Evolutionary conservation across 2,113 vertebrate species (phyloP), one percentile per base, ranked within the genome.

Genomic region (Tachuris rubrigastra): DNA sequence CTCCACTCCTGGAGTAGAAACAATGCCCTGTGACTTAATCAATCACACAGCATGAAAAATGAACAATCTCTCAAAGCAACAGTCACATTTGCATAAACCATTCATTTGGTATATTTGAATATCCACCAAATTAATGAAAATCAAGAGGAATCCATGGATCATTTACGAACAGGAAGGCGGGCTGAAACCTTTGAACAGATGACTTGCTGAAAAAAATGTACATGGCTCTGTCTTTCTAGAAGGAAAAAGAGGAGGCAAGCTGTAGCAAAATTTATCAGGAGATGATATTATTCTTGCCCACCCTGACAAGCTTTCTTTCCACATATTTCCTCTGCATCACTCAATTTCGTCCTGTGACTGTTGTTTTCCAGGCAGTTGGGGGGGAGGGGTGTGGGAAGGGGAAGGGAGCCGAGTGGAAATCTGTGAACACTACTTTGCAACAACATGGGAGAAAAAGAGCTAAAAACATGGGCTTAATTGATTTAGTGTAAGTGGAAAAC

Each of bases 11-110:
- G 44, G 60, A 81, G 49, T 60, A 93, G 75, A 94, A 96, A 94
- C 87, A 94, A 90, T 88, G 75, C 31, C 27, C 79, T 66, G 39
- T 53, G 82, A 88, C 82, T 93, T 74, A 47, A 96, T 96, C 79
- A 88, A 90, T 95, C 94, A 95, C 72, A 24, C 87, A 86, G 72
- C 75, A 33, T 86, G 93, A 95, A 92, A 88, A 96, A 95, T 71
- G 83, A 96, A 82, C 69, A 93, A 67, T 88, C 55, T 88, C 76
- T 93, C 59, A 83, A 77, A 97, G 79, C 75, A 92, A 84, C 63
- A 88, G 87, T 83, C 75, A 41, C 77, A 94, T 96, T 96, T 96
- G 72, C 95, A 96, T 97, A 97, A 96, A 58, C 63, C 90, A 90
- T 94, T 95, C 92, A 92, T 88, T 86, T 9, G 6, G 20, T 65